Evolutionary conservation across 2,888 invertebrate genomes (phyloP), one percentile per base, ranked within the genome.

Genomic region (Proisotoma minuta): DNA sequence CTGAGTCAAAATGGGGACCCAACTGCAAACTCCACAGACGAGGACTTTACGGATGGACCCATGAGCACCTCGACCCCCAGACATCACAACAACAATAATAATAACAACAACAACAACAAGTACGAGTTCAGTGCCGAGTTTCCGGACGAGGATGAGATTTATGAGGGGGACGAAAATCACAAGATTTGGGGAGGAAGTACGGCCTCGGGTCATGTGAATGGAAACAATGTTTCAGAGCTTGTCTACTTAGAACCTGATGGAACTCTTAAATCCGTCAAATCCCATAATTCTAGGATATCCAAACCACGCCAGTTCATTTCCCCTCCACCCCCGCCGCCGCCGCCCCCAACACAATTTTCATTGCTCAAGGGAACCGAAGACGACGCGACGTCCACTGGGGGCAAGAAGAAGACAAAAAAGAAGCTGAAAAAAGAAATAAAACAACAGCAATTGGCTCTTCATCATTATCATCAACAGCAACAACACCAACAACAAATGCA

Each of bases 81-180:
- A 29, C 8, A 15, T 15, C 8, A 15, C 8, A 8, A 8, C 15
- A 15, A 20, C 4, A 43, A 43, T 15, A n/a, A 15, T 15, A 15
- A 15, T 10, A 8, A 8, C 15, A 15, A 20, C 4, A 43, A 43
- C 34, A 66, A 71, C 47, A 64, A 65, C 54, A 72, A 72, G 43
- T 69, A 71, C 47, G 74, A 74, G 58, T 69, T 73, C 62, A 68
- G 70, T 50, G 74, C 73, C 39, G 74, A 73, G 50, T 74, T 71
- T 48, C 71, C 87, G 63, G 91, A 91, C 72, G 89, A 91, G 72
- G 82, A 88, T 23, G 91, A 91, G 68, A 85, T 87, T 61, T 92
- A 88, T 78, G 92, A 92, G 75, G 92, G 91, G 0, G 91, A 93
- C 75, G 92, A 92, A 78, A 94, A 94, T 77, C 93, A 94, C 78